A percentile compares a stretch with the other conserved stretches of the same genome.
These are phyloP conservation scores for Caenorhabditis becei DNA, from an alignment of 2,888 invertebrate species.

Conservation along the genomic window DNA sequence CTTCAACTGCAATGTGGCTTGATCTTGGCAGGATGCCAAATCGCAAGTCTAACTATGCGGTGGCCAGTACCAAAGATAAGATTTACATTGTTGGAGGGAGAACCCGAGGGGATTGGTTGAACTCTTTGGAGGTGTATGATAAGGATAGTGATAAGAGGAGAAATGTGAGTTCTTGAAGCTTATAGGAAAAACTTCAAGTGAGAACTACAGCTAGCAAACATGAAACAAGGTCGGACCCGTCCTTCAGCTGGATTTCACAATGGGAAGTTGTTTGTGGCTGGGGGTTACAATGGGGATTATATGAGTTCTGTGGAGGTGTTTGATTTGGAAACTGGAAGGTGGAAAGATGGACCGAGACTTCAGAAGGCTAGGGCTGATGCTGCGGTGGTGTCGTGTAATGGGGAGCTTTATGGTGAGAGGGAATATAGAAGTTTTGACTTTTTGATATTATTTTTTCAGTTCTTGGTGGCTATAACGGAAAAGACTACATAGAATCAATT, in stretches of 20 bases:
- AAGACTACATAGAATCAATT: no score
- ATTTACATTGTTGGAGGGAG: slow-evolving; percentile 60
- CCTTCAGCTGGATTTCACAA: slow-evolving; percentile 58
- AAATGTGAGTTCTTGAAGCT: no score
- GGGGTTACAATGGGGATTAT: slow-evolving; percentile 58
- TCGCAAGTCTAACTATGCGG: slow-evolving; percentile 58
- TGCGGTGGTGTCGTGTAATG: slow-evolving; percentile 53
- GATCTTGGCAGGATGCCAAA: slow-evolving; percentile 58
- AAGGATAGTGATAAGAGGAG: slow-evolving; percentile 47
- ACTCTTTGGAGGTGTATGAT: slow-evolving; percentile 53
- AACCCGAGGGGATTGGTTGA: slow-evolving; percentile 51
- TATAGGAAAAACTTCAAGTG: neutral
- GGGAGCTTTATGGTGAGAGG: slow-evolving; percentile 50
- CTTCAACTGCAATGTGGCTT: slow-evolving; percentile 17
- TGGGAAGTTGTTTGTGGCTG: slow-evolving; percentile 52
- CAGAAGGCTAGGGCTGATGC: slow-evolving; percentile 43
- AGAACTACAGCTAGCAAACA: slow-evolving; percentile 5
- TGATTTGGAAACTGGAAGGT: slow-evolving; percentile 41
- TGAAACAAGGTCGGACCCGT: neutral
- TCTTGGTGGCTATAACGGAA: no score
- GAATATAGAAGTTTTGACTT: no score
- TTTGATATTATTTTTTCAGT: no score
- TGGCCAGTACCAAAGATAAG: slow-evolving; percentile 31
- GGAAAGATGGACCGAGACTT: slow-evolving; percentile 47
- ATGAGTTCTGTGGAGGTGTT: slow-evolving; percentile 54